These are phyloP conservation scores for Drosophila ananassae DNA, from an alignment of 1,140 invertebrate species.

Conservation along the genomic window DNA sequence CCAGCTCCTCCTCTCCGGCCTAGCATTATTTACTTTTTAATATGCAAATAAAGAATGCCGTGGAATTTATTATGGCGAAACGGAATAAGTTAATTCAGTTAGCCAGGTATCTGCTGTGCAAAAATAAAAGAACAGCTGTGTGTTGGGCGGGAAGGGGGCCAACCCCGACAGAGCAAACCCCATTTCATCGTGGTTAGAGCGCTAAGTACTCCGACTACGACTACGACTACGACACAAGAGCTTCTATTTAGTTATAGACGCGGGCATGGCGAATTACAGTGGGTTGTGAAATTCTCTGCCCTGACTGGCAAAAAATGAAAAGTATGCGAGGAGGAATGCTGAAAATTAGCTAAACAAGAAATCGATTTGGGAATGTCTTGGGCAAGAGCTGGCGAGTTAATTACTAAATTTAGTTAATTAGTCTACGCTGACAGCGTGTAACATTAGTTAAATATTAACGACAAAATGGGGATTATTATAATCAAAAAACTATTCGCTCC, in stretches of 20 bases:
- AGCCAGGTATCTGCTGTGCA: constrained; percentile 54
- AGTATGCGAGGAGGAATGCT: constrained; percentile 15
- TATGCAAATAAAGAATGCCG: constrained; percentile 76
- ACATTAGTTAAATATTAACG: neutral
- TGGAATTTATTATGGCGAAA: constrained; percentile 76
- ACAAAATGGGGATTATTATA: neutral
- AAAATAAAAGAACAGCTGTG: constrained; percentile 37
- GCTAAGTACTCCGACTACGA: constrained; percentile 55
- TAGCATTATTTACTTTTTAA: constrained; percentile 66
- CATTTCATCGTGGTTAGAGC: constrained; percentile 66
- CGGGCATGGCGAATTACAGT: constrained; percentile 42
- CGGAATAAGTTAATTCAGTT: constrained; percentile 50
- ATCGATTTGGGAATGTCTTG: neutral
- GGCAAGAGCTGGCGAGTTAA: neutral
- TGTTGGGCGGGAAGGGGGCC: constrained; percentile 5
- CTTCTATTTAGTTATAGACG: constrained; percentile 76
- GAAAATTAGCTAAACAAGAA: neutral
- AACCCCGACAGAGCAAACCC: constrained; percentile 24
- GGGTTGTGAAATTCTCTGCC: constrained; percentile 31
- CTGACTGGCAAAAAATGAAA: constrained; percentile 23
- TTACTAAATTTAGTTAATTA: constrained; percentile 1
- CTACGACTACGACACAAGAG: constrained; percentile 59
- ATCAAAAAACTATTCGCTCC: constrained; percentile 16
- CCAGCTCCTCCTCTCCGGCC: constrained; percentile 21
- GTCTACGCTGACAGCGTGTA: neutral